A percentile compares a stretch with the other conserved stretches of the same genome.
phyloP scores from a whole-genome alignment of 1,140 invertebrate species.

The Meloidogyne hapla region DNA sequence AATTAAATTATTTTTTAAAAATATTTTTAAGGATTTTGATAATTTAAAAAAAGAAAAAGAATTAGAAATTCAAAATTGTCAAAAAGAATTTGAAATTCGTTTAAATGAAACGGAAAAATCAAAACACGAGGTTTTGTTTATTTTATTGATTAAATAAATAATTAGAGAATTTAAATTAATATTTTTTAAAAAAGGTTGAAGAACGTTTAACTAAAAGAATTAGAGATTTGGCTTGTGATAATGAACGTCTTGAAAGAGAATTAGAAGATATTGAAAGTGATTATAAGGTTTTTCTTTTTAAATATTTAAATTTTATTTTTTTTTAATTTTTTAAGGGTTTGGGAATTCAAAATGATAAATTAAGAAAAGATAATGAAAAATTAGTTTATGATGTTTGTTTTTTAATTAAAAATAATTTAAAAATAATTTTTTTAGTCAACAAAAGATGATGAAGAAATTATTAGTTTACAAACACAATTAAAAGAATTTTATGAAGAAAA shows the following conservation, averaged over 20 bases:
- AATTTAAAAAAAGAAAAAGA: not conserved
- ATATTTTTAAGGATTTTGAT: constrained; percentile 2
- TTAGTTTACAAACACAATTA: not conserved
- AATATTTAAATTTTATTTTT: not conserved
- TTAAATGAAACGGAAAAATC: not conserved
- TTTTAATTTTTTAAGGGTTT: not conserved
- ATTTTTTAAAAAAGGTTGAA: not conserved
- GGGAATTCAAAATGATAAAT: not conserved
- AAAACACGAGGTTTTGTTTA: not conserved
- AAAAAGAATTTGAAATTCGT: not conserved
- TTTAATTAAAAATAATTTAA: not conserved
- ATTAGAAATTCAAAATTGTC: not conserved
- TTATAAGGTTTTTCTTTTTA: not conserved
- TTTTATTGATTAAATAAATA: no score
- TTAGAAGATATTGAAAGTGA: not conserved
- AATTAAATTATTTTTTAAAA: not conserved
- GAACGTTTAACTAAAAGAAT: not conserved
- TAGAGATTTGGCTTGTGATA: not conserved
- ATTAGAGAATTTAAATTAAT: no score
- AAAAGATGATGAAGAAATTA: not conserved
- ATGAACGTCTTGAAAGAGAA: not conserved
- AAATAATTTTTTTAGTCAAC: not conserved
- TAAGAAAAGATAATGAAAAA: not conserved
- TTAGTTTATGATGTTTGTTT: not conserved
- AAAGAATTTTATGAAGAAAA: not conserved